phyloP scores from a whole-genome alignment of 2,888 invertebrate genomes.

The Dynastes tityus region DNA sequence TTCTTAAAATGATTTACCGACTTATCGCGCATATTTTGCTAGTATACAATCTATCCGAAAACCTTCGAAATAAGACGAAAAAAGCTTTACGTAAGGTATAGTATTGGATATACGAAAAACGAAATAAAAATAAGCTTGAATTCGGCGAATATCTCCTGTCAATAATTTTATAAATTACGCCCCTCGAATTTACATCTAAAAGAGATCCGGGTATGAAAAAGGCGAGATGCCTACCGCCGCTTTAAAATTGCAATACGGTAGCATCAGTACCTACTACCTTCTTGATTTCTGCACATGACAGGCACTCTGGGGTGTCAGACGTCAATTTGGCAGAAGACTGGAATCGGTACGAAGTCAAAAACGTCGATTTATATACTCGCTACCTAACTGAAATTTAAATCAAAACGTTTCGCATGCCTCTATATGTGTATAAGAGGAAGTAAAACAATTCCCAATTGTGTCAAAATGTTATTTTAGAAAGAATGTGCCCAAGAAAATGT shows the following conservation, averaged over 20 bases:
- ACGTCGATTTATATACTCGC: background rate
- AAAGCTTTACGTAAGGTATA: background rate
- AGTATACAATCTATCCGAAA: background rate
- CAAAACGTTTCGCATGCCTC: background rate
- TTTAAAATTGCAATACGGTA: slow-evolving; percentile 21
- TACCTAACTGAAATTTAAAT: slow-evolving; percentile 4
- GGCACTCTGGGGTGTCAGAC: slow-evolving; percentile 29
- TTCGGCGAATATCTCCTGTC: slow-evolving; percentile 35
- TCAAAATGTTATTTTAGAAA: too few species aligned
- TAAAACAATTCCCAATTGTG: background rate
- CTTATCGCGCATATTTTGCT: background rate
- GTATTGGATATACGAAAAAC: background rate
- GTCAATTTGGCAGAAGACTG: background rate
- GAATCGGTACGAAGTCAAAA: slow-evolving; percentile 2
- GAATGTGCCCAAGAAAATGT: too few species aligned
- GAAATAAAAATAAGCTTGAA: slow-evolving; percentile 13
- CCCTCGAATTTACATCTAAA: slow-evolving; percentile 33
- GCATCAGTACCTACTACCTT: background rate
- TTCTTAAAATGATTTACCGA: background rate
- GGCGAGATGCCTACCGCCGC: background rate
- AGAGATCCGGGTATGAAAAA: slow-evolving; percentile 6
- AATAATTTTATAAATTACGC: slow-evolving; percentile 36
- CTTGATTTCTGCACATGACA: slow-evolving; percentile 33
- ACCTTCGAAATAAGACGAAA: background rate
- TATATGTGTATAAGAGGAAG: background rate